Conservation (phyloP, 2,888 invertebrate genomes). For the Mythimna pallens region DNA sequence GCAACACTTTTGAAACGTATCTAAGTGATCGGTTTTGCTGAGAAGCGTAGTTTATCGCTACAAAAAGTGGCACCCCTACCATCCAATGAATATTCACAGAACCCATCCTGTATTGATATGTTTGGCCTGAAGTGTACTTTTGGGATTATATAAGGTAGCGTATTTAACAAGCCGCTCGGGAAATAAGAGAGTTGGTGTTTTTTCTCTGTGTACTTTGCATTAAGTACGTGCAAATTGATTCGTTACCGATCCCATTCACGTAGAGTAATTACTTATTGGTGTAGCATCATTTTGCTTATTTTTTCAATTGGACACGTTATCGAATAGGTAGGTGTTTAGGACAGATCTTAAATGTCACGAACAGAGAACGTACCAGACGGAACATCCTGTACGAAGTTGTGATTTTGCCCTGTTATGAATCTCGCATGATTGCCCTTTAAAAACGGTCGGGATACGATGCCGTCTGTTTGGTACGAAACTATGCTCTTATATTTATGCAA, state of each 20-base stretch:
- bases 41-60: constrained; percentile 22
- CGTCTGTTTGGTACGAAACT: not conserved
- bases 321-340: not conserved
- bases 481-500: constrained; percentile 28
- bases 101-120: constrained; percentile 78
- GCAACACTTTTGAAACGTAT: constrained; percentile 4
- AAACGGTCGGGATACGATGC: constrained; percentile 1
- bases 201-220: constrained; percentile 41
- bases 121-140: constrained; percentile 71
- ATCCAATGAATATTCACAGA: constrained; percentile 77
- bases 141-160: constrained; percentile 71
- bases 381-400: not conserved
- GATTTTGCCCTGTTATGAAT: not conserved
- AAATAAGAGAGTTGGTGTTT: constrained; percentile 65
- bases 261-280: constrained; percentile 18
- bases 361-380: not conserved
- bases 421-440: not conserved
- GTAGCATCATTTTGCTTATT: not conserved
- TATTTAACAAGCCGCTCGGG: constrained; percentile 70
- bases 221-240: constrained; percentile 66
- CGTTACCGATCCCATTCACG: constrained; percentile 5
- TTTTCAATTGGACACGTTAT: not conserved
- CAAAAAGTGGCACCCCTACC: constrained; percentile 61
- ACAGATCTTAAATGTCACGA: not conserved
- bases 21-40: constrained; percentile 4